Evolutionary conservation across 1,140 invertebrate genomes (phyloP).

Genomic region (Drosophila paulistorum): DNA sequence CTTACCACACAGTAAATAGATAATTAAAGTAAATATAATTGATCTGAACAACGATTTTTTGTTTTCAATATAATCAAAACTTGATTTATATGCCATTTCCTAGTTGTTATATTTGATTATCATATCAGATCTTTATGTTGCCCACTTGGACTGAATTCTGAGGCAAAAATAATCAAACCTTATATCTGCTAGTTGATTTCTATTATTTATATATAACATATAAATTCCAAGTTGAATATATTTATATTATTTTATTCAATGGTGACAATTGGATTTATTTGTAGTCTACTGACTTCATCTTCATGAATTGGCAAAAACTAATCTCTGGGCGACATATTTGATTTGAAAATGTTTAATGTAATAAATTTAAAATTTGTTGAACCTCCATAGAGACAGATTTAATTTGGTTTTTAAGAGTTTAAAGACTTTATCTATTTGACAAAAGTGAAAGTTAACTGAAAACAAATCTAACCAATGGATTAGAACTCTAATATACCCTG

Average conservation of each 20-base stretch:
- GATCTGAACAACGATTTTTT: too few species aligned
- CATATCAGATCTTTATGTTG: not conserved
- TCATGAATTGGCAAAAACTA: not conserved
- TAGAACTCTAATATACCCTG: not conserved
- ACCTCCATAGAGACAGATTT: not conserved
- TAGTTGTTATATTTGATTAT: conserved; percentile 8
- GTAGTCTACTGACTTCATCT: not conserved
- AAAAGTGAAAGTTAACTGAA: too few species aligned
- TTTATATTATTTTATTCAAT: conserved; percentile 3
- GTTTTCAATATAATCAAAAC: not conserved
- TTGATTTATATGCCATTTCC: conserved; percentile 14
- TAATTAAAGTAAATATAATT: too few species aligned
- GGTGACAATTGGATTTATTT: not conserved
- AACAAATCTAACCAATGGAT: not conserved
- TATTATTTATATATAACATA: conserved; percentile 9
- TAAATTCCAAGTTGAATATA: conserved; percentile 5
- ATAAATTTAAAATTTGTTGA: not conserved
- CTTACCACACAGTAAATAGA: too few species aligned
- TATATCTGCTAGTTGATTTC: conserved; percentile 10
- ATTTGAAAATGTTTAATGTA: conserved; percentile 1
- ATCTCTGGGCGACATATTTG: not conserved
- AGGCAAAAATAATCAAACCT: not conserved
- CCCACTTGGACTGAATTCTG: not conserved
- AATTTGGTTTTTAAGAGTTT: not conserved
- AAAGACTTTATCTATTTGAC: not conserved